Percentiles rank a stretch among this genome's conserved stretches.
Evolutionary conservation across 2,113 vertebrate species (phyloP).

Genomic region (Egretta garzetta): DNA sequence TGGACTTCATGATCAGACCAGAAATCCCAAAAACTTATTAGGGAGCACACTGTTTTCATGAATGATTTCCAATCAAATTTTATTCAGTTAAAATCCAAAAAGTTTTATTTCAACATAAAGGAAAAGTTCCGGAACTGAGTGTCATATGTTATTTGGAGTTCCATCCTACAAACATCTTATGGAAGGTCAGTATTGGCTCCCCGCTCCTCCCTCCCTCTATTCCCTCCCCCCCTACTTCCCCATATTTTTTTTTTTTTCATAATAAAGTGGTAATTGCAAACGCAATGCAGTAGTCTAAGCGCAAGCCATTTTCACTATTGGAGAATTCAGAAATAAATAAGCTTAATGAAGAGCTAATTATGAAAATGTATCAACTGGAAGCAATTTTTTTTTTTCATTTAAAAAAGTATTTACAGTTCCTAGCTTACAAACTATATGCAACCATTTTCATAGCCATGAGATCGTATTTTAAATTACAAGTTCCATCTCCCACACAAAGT

Average conservation of each 20-base stretch:
- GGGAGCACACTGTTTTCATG: constrained; percentile 26
- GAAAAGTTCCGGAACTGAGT: constrained; percentile 20
- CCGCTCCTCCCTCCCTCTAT: background rate
- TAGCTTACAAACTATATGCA: constrained; percentile 33
- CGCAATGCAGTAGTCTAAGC: constrained; percentile 38
- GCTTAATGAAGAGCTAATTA: constrained; percentile 33
- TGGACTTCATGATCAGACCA: constrained; percentile 59
- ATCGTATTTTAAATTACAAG: background rate
- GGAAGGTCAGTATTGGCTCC: constrained; percentile 66
- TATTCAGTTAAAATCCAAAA: constrained; percentile 54
- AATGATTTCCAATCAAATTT: constrained; percentile 34
- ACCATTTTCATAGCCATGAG: constrained; percentile 13
- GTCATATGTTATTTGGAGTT: constrained; percentile 29
- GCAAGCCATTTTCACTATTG: constrained; percentile 62
- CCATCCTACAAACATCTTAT: constrained; percentile 26
- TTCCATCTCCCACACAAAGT: background rate
- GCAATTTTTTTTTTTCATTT: background rate
- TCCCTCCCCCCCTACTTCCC: background rate
- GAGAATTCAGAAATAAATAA: constrained; percentile 54
- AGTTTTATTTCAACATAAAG: constrained; percentile 41
- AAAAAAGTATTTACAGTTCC: constrained; percentile 65
- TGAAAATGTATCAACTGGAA: constrained; percentile 21
- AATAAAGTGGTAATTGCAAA: constrained; percentile 62
- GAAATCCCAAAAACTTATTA: constrained; percentile 51
- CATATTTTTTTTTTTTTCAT: background rate